phyloP scores from a whole-genome alignment of 2,113 vertebrate species.

The Mohoua ochrocephala region DNA sequence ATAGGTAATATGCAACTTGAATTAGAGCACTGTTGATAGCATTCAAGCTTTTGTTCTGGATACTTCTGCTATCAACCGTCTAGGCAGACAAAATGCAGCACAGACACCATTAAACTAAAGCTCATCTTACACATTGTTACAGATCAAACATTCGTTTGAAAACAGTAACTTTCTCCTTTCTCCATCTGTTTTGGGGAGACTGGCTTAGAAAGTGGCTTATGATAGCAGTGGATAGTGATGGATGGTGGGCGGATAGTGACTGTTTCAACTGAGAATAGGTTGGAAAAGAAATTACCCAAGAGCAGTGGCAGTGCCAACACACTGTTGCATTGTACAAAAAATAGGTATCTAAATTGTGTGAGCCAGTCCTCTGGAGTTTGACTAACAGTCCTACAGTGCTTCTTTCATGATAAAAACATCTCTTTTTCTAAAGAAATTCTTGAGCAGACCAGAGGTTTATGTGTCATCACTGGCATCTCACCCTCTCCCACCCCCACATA shows the following conservation, averaged over 20 bases:
- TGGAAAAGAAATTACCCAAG: neutral
- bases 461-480: constrained; percentile 79
- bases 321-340: neutral
- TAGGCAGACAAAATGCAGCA: neutral
- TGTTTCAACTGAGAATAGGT: neutral
- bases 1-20: neutral
- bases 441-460: constrained; percentile 81
- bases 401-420: neutral
- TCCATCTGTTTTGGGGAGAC: neutral
- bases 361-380: neutral
- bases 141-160: neutral
- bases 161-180: neutral
- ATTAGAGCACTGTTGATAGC: neutral
- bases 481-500: constrained; percentile 74
- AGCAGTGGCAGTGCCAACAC: neutral
- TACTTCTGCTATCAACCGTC: neutral
- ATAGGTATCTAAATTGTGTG: neutral
- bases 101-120: neutral
- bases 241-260: neutral
- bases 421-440: constrained; percentile 78
- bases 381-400: neutral
- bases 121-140: neutral
- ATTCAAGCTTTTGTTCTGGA: neutral
- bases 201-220: neutral
- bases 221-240: neutral